Evolutionary conservation across 1,140 invertebrate genomes (phyloP).

Genomic region (Brachionus rotundiformis): DNA sequence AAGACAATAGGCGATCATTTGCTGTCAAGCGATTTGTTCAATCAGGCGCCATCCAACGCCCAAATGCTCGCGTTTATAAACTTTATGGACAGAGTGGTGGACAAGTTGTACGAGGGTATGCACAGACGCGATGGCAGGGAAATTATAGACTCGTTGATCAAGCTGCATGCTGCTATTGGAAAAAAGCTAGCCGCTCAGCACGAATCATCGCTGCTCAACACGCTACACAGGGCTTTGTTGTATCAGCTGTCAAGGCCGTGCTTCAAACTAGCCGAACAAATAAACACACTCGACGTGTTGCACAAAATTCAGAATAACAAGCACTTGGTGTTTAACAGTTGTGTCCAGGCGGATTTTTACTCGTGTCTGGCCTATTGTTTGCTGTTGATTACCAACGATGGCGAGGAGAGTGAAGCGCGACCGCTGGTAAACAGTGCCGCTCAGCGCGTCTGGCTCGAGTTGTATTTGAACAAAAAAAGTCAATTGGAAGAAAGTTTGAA

Average conservation of each 20-base stretch:
- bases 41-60: constrained; percentile 63
- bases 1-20: constrained; percentile 90
- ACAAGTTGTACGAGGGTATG: constrained; percentile 91
- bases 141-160: constrained; percentile 90
- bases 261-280: constrained; percentile 78
- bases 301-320: constrained; percentile 83
- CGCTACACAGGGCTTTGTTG: constrained; percentile 87
- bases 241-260: constrained; percentile 87
- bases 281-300: constrained; percentile 84
- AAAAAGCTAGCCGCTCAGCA: constrained; percentile 56
- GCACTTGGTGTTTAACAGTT: constrained; percentile 85
- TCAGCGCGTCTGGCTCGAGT: constrained; percentile 89
- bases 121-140: constrained; percentile 85
- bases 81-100: constrained; percentile 84
- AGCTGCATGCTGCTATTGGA: constrained; percentile 70
- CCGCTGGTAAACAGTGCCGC: constrained; percentile 79
- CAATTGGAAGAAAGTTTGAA: constrained; percentile 75
- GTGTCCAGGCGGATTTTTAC: constrained; percentile 89
- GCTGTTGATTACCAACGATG: constrained; percentile 83
- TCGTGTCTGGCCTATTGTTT: constrained; percentile 91
- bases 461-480: constrained; percentile 92
- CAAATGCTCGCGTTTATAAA: constrained; percentile 80
- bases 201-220: constrained; percentile 82
- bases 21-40: constrained; percentile 82
- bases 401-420: constrained; percentile 10